These are phyloP conservation scores for Hemichromis elongatus DNA, from an alignment of 2,113 vertebrate genomes.

Conservation along the genomic window DNA sequence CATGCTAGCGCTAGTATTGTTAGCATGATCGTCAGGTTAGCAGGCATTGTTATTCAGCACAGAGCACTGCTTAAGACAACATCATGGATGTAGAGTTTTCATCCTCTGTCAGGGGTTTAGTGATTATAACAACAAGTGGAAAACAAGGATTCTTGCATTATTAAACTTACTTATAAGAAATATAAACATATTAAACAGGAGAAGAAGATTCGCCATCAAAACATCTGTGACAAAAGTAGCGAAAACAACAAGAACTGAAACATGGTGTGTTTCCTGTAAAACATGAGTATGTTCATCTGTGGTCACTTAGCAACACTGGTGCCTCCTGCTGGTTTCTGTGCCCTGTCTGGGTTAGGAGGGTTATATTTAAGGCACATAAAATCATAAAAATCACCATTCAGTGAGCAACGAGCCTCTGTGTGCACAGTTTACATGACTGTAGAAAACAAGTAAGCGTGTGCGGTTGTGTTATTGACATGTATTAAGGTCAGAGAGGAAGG, in stretches of 20 bases:
- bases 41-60: background rate
- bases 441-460: background rate
- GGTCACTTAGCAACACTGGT: slow-evolving; percentile 26
- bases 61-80: background rate
- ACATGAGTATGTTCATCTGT: background rate
- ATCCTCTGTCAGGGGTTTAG: background rate
- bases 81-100: background rate
- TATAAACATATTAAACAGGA: background rate
- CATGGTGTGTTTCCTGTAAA: background rate
- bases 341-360: background rate
- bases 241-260: background rate
- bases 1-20: background rate
- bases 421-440: background rate
- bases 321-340: slow-evolving; percentile 16
- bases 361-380: slow-evolving; percentile 31
- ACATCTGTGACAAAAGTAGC: background rate
- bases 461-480: background rate
- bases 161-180: background rate
- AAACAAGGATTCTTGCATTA: background rate
- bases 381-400: background rate
- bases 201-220: background rate
- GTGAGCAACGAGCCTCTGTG: background rate
- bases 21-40: background rate
- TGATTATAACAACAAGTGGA: background rate
- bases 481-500: background rate